Evolutionary conservation across 2,888 invertebrate genomes (phyloP).

Genomic region (Folsomia candida): DNA sequence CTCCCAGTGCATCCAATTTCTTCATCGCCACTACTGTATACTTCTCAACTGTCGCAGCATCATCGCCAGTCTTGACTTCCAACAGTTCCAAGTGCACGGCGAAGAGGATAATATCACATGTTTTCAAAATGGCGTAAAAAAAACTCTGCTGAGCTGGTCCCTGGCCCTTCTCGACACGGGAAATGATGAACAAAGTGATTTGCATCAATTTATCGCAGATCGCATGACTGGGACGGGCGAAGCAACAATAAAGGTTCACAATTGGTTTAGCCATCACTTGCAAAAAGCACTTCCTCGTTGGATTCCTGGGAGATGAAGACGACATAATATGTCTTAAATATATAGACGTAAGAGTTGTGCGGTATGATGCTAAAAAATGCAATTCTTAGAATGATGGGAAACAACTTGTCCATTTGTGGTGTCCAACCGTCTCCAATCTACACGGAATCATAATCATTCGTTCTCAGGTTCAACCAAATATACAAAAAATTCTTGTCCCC

Average conservation of each 20-base stretch:
- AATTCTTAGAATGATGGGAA: not conserved
- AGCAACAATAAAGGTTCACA: not conserved
- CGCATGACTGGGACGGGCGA: not conserved
- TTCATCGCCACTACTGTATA: not conserved
- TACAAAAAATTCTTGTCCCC: too few relatives aligned
- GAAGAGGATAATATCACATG: not conserved
- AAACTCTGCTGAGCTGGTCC: not conserved
- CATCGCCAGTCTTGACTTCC: not conserved
- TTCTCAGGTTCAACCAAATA: too few relatives aligned
- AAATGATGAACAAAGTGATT: not conserved
- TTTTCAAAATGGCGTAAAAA: too few relatives aligned
- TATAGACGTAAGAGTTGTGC: not conserved
- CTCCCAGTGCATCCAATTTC: not conserved
- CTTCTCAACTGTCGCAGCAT: not conserved
- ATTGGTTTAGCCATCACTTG: not conserved
- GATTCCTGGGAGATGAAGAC: slow-evolving; percentile 2
- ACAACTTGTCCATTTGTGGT: slow-evolving; percentile 4
- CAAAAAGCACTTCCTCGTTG: slow-evolving; percentile 3
- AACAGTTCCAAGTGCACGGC: too few relatives aligned
- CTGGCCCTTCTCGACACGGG: not conserved
- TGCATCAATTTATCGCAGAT: not conserved
- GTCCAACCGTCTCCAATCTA: slow-evolving; percentile 1
- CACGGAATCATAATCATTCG: slow-evolving; percentile 4
- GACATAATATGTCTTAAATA: not conserved
- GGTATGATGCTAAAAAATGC: not conserved